Conservation (phyloP, 2,113 vertebrate species). For the Bos taurus region ARS-UCD2.0 NC_037339.1:82775501-82776000, state of each 20-base stretch:
- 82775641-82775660: background rate
- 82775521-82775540: fast-evolving
- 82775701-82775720: fast-evolving
- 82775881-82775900: background rate
- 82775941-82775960: background rate
- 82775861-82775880: background rate
- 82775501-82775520: fast-evolving
- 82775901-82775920: background rate
- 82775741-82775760: background rate
- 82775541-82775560: background rate
- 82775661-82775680: fast-evolving
- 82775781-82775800: background rate
- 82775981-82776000: background rate
- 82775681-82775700: background rate
- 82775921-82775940: background rate
- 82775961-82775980: background rate
- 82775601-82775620: background rate
- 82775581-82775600: background rate
- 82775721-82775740: fast-evolving
- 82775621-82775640: background rate
- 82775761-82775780: background rate
- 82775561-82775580: background rate
- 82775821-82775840: fast-evolving
- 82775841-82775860: background rate
- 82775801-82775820: background rate